Conservation (phyloP, 2,113 vertebrate species). For the Trichomycterus rosablanca region DNA sequence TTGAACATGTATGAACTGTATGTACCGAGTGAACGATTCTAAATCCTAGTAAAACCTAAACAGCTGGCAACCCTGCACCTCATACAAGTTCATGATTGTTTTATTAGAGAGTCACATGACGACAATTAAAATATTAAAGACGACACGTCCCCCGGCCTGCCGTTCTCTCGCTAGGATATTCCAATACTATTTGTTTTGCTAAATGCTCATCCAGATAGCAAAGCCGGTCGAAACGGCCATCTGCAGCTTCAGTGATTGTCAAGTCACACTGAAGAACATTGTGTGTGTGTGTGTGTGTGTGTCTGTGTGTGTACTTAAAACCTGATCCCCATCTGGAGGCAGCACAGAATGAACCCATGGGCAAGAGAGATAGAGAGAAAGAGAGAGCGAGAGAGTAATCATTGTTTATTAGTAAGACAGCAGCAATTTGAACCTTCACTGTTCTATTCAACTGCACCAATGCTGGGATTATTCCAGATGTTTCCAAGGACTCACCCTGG, state of each 20-base stretch:
- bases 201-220: too few relatives aligned
- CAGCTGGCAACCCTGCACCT: too few relatives aligned
- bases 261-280: constrained; percentile 44
- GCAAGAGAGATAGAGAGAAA: constrained; percentile 42
- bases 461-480: constrained; percentile 67
- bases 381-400: constrained; percentile 49
- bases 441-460: constrained; percentile 11
- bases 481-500: constrained; percentile 49
- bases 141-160: too few relatives aligned
- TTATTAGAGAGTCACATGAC: too few relatives aligned
- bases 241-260: constrained; percentile 19
- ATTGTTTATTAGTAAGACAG: constrained; percentile 57
- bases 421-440: background rate
- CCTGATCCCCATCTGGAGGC: constrained; percentile 51
- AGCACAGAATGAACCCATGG: constrained; percentile 39
- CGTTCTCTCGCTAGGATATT: too few relatives aligned
- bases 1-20: too few relatives aligned
- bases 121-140: too few relatives aligned
- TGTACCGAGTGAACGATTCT: too few relatives aligned
- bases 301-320: constrained; percentile 52
- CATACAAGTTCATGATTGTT: too few relatives aligned
- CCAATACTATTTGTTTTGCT: too few relatives aligned
- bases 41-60: too few relatives aligned
- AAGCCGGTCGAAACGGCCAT: too few relatives aligned
- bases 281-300: constrained; percentile 46